Evolutionary conservation across 1,140 invertebrate species (phyloP), one percentile per base, ranked within the genome.

Genomic region (Micrasema minimum): DNA sequence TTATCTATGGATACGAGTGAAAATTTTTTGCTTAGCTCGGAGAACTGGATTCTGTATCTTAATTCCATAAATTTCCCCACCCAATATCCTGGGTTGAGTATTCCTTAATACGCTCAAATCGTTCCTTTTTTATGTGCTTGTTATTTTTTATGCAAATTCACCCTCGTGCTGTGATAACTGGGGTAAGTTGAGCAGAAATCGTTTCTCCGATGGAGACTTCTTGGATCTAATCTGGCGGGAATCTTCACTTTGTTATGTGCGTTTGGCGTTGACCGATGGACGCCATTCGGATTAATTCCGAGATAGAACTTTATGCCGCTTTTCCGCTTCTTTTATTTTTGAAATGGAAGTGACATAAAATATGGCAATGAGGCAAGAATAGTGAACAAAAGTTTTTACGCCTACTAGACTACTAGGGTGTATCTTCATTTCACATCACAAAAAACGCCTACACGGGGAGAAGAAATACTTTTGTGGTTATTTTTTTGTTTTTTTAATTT

Each of bases 81-180:
- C 26, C 26, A 7, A 31, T 31, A 31, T 59, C 10, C 10, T 16
- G 31, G 7, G 35, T 41, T 31, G 2, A 59, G 37, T 18, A 23
- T 51, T 59, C 22, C 69, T 37, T 66, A 66, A 71, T 71, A 71
- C 45, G 53, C 23, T n/a, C 20, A 14, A 46, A 71, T 66, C 12
- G 62, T 14, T 53, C 51, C 37, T 71, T 73, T 69, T 73, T 73
- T 73, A 73, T 69, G 43, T 50, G 26, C 61, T 70, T 67, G 53
- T 70, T 74, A 74, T 74, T 73, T 73, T 70, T 73, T 70, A 74
- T 74, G 72, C 64, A 74, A 74, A 74, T 70, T 57, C 53, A 53
- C 23, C 66, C 66, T 69, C 55, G 51, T 57, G 43, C 46, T 51
- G 45, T 38, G 46, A 48, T 65, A n/a, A 7, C 38, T 12, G 22